Evolutionary conservation across 2,113 vertebrate genomes (phyloP).

Genomic region (Poicephalus gulielmi): DNA sequence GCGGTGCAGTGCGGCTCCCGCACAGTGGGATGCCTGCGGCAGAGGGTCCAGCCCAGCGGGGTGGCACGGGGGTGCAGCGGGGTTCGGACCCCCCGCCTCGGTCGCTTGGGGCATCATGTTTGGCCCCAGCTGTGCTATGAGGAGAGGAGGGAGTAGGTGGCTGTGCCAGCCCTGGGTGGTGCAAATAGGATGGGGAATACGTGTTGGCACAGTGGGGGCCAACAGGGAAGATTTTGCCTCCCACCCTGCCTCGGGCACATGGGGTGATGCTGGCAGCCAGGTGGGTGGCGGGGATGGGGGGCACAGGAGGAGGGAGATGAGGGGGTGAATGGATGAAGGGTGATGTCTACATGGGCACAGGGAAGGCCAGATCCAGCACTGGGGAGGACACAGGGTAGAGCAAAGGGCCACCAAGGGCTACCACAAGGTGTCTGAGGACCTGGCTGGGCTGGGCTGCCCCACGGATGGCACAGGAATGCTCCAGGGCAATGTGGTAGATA

Average conservation of each 20-base stretch:
- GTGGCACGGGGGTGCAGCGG: not conserved
- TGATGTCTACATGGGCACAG: not conserved
- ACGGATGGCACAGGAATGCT: not conserved
- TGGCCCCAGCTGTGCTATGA: not conserved
- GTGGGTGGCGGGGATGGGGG: no score
- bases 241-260: not conserved
- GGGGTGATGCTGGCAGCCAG: not conserved
- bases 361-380: not conserved
- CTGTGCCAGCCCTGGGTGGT: not conserved
- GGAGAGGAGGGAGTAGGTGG: not conserved
- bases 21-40: no score
- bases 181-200: no score
- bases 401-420: not conserved
- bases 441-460: not conserved
- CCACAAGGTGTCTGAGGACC: not conserved
- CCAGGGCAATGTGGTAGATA: not conserved
- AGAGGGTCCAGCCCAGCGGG: no score
- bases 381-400: rapidly evolving
- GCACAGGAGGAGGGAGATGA: no score
- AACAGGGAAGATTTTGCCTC: rapidly evolving
- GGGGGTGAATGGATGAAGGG: not conserved
- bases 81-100: not conserved
- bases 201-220: no score
- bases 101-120: not conserved
- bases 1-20: not conserved